Base-by-base conservation (phyloP, 2,888 invertebrate genomes). In the Stenodera caucasica region DNA sequence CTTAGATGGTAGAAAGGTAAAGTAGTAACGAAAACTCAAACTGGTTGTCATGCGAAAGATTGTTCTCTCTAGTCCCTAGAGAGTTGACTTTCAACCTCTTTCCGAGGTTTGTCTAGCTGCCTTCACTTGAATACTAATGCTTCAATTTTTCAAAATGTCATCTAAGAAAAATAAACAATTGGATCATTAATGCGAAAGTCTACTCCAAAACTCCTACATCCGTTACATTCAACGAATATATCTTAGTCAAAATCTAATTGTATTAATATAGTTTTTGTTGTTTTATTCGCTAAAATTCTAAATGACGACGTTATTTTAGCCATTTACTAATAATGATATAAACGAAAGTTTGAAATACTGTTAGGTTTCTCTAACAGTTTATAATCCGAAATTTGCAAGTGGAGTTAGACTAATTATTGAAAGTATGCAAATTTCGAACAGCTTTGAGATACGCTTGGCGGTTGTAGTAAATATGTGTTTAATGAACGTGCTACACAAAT, bases 21-120 rank as follows among this genome's bases (percentile, higher is more conserved):
- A 64, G 65, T 60, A 63, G 64, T 63, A 62, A 53, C 61, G 45
- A 45, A 67, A 69, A 68, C 70, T 71, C 65, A 61, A 63, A 68
- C 71, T 72, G 70, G 75, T 75, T 75, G 74, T 72, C 73, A 75
- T 75, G 75, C 74, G 69, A 71, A 73, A 72, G 73, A 75, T 76
- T 75, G 72, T 70, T 71, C 72, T 65, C 67, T 69, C 70, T 63
- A 62, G 61, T 74, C 75, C 72, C 75, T 58, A 53, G 75, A 65
- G 75, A 72, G 70, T 71, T 72, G 74, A 75, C 75, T 76, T 75
- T 74, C 76, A 74, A 76, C 76, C 75, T 76, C 71, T 74, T 75
- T 69, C 73, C 72, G 75, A 76, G 77, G 75, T 76, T 75, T 75
- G 72, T 72, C 70, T 70, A 67, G 64, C 63, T 65, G 67, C 65